Conservation (phyloP, 2,888 invertebrate species). For the Drosophila lutescens region DNA sequence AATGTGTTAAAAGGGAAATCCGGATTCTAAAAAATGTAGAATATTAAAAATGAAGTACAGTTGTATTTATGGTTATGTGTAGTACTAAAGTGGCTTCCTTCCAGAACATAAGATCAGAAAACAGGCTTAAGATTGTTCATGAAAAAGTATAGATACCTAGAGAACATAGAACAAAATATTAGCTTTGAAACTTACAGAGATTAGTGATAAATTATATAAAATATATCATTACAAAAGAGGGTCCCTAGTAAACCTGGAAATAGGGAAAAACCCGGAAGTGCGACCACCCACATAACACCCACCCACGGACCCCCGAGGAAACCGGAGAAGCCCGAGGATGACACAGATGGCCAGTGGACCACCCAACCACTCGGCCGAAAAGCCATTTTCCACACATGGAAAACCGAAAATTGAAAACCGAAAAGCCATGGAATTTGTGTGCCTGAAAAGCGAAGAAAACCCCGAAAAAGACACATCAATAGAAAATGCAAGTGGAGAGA, state of each 20-base stretch:
- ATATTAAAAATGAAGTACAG: too few species aligned
- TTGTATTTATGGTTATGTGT: too few species aligned
- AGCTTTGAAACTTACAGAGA: too few species aligned
- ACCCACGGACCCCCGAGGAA: too few species aligned
- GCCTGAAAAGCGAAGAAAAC: constrained; percentile 2
- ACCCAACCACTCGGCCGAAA: constrained; percentile 7
- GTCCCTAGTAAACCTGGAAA: neutral
- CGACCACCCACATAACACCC: constrained; percentile 8
- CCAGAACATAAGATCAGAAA: too few species aligned
- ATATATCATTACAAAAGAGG: neutral
- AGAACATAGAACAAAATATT: too few species aligned
- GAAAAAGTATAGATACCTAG: too few species aligned
- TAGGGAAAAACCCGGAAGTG: constrained; percentile 12
- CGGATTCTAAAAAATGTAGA: too few species aligned
- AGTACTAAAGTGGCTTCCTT: too few species aligned
- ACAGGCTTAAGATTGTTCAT: too few species aligned
- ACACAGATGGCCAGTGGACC: constrained; percentile 25
- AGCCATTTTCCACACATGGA: constrained; percentile 27
- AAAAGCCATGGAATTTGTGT: constrained; percentile 15
- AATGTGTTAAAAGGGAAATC: too few species aligned
- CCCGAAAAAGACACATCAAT: constrained; percentile 45
- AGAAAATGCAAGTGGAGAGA: constrained; percentile 65
- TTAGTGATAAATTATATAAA: neutral
- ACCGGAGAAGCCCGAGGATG: constrained; percentile 3
- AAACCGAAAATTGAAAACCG: neutral